Evolutionary conservation across 2,113 vertebrate genomes (phyloP), one percentile per base, ranked within the genome.

Genomic region (Seriola rivoliana): DNA sequence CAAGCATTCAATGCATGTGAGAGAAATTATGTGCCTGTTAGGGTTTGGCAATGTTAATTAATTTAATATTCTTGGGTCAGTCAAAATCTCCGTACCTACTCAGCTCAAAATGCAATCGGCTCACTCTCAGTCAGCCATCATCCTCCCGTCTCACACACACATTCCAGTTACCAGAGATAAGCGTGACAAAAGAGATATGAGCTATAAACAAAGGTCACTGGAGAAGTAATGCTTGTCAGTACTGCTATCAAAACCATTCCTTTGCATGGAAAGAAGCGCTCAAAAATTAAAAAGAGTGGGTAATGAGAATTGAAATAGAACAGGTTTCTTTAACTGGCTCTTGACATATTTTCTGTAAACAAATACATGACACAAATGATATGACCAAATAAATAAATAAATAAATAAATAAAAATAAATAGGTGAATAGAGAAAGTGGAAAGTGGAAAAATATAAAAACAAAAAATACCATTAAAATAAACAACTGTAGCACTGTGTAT

Each of bases 401-500:
- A 80, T 72, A 71, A 32, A 62, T 58, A 81, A 59, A 54, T 60
- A 75, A n/a, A 71, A 21, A 81, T 50, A 80, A 80, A 85, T 85
- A 84, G 76, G 74, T 72, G 72, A 4, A 78, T 73, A 69, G n/a
- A 80, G 71, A 69, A 64, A 42, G 72, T 75, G 36, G 25, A 80
- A 69, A 44, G 72, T 73, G 40, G 25, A 80, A 40, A 88, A n/a
- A 82, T 57, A 75, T 44, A 67, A 67, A 75, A 86, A 67, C 8
- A 29, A 66, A 38, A 77, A 72, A 44, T 7, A 19, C 13, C 13
- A 3, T 54, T 25, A 8, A 84, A 84, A 76, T 50, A 54, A 82
- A 78, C 46, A 75, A 78, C 40, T 58, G 80, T 82, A 84, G 77
- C 73, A 83, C 70, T 89, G 73, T 82, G 68, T 70, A 73, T 82